These are phyloP conservation scores for Cheilosia soror DNA, from an alignment of 2,888 invertebrate genomes.

Conservation along the genomic window DNA sequence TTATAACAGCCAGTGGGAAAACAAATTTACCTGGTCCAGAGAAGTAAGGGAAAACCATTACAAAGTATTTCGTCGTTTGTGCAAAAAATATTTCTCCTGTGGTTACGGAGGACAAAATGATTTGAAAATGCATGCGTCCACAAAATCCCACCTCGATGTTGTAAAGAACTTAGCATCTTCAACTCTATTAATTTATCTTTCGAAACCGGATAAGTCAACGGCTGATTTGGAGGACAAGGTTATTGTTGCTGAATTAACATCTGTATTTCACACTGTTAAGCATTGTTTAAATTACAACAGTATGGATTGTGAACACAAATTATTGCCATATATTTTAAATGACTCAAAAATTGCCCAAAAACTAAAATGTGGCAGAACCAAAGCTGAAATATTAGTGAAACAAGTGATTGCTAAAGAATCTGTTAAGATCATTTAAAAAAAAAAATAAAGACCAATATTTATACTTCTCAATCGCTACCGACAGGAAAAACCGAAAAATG, in stretches of 20 bases:
- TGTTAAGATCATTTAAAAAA: slow-evolving; percentile 27
- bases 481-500: slow-evolving; percentile 44
- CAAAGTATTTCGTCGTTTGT: slow-evolving; percentile 18
- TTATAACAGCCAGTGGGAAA: slow-evolving; percentile 22
- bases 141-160: slow-evolving; percentile 9
- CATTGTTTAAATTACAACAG: no score
- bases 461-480: slow-evolving; percentile 33
- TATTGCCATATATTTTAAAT: slow-evolving; percentile 22
- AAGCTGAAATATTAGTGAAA: slow-evolving; percentile 27
- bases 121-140: slow-evolving; percentile 33
- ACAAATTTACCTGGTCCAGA: slow-evolving; percentile 12
- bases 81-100: slow-evolving; percentile 39
- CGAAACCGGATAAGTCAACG: slow-evolving; percentile 14
- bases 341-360: slow-evolving; percentile 29
- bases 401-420: slow-evolving; percentile 29
- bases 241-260: slow-evolving; percentile 22
- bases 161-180: slow-evolving; percentile 14
- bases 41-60: slow-evolving; percentile 16
- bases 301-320: no score
- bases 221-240: slow-evolving; percentile 25
- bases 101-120: slow-evolving; percentile 35
- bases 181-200: slow-evolving; percentile 22
- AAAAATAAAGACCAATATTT: slow-evolving; percentile 16
- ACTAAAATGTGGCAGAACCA: slow-evolving; percentile 29
- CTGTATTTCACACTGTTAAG: slow-evolving; percentile 22